Evolutionary conservation across 2,113 vertebrate species (phyloP).

Genomic region (Vombatus ursinus): DNA sequence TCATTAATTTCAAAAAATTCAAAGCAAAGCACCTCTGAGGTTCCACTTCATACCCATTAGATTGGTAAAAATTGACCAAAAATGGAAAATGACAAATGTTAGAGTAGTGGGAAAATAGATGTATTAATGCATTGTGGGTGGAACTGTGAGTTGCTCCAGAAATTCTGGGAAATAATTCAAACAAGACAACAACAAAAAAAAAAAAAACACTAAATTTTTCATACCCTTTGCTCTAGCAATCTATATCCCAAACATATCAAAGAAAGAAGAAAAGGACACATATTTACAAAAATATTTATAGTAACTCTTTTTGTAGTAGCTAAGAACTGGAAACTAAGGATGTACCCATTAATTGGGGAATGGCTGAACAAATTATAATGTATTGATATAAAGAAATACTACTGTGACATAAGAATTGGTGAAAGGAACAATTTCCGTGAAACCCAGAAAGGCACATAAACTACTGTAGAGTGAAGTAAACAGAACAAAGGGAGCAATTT

Average conservation of each 20-base stretch:
- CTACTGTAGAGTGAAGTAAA: not conserved
- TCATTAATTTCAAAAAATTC: not conserved
- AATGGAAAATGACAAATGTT: not conserved
- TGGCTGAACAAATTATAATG: not conserved
- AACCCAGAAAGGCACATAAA: not conserved
- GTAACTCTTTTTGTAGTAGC: not conserved
- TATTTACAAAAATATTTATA: not conserved
- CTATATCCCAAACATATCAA: too few species aligned
- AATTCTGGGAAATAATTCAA: not conserved
- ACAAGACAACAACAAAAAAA: not conserved
- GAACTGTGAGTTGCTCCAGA: not conserved
- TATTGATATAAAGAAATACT: not conserved
- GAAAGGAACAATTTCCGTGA: not conserved
- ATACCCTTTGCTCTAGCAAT: not conserved
- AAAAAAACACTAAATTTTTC: not conserved
- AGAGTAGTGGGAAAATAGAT: not conserved
- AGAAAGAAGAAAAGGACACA: not conserved
- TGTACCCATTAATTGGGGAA: not conserved
- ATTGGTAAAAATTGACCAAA: not conserved
- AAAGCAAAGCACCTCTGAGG: not conserved
- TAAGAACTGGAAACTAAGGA: not conserved
- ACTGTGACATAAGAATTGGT: not conserved
- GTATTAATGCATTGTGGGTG: not conserved
- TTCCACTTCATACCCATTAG: not conserved
- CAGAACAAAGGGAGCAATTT: not conserved